phyloP scores from a whole-genome alignment of 2,797 vertebrate genomes.

The Pangasius djambal region DNA sequence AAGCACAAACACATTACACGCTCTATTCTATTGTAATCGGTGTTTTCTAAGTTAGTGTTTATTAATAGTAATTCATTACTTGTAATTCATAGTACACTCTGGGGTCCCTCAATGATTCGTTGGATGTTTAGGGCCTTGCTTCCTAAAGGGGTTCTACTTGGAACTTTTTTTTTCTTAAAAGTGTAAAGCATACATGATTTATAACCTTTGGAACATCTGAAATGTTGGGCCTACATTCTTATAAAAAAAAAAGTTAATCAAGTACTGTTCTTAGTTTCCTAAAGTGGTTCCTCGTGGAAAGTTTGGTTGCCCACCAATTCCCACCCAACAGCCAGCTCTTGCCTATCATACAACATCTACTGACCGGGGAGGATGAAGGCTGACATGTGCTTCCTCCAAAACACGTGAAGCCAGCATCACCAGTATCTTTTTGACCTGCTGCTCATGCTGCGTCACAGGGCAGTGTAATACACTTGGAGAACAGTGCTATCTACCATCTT shows the following conservation, averaged over 20 bases:
- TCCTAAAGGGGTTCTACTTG: background rate
- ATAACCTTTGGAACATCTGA: background rate
- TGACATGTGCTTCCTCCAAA: background rate
- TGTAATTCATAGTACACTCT: background rate
- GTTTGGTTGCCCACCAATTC: background rate
- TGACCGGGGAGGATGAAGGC: background rate
- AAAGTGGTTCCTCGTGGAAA: background rate
- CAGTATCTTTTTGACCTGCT: background rate
- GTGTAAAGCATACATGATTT: background rate
- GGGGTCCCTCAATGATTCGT: background rate
- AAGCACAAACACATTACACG: background rate
- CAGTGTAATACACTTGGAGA: background rate
- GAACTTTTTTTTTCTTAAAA: background rate
- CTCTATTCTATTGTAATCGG: background rate
- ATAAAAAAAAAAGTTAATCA: background rate
- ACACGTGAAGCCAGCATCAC: background rate
- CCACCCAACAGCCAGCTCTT: background rate
- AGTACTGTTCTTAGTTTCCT: background rate
- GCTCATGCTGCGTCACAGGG: background rate
- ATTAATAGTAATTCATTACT: background rate
- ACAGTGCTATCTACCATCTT: background rate
- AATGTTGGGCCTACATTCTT: background rate
- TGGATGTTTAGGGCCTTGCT: background rate
- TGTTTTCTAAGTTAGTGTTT: background rate
- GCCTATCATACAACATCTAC: background rate